Evolutionary conservation across 2,113 vertebrate genomes (phyloP).

Genomic region (Corythaixoides concolor): DNA sequence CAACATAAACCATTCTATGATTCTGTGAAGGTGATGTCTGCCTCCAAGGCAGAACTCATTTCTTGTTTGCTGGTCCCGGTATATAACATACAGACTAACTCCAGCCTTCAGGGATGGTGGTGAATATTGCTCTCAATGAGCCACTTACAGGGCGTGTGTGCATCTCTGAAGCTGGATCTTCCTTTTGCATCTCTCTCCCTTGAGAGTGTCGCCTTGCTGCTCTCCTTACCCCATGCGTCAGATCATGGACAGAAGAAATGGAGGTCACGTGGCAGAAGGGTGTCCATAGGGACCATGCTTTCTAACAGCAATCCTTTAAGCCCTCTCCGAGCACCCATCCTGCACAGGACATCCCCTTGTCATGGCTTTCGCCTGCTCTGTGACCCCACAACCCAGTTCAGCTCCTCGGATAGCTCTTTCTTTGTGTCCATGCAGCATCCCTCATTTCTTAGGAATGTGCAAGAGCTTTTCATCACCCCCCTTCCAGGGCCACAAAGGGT

Average conservation of each 20-base stretch:
- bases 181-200: neutral
- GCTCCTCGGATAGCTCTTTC: neutral
- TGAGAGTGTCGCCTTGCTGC: fast-evolving
- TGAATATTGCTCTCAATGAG: neutral
- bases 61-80: neutral
- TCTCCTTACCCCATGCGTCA: neutral
- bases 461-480: neutral
- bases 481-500: neutral
- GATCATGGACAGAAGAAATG: neutral
- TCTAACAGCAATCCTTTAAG: neutral
- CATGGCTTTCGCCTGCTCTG: neutral
- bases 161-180: neutral
- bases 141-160: fast-evolving
- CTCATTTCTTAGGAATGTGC: neutral
- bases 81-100: neutral
- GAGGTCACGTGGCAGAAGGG: fast-evolving
- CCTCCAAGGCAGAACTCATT: neutral
- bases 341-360: neutral
- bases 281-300: neutral
- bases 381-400: neutral
- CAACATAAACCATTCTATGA: no score
- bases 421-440: neutral
- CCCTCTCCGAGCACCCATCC: neutral
- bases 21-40: neutral
- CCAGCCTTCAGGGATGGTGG: neutral